Base-by-base conservation (phyloP, 92 coral and sea anemone species). In the Muricea muricata region DNA sequence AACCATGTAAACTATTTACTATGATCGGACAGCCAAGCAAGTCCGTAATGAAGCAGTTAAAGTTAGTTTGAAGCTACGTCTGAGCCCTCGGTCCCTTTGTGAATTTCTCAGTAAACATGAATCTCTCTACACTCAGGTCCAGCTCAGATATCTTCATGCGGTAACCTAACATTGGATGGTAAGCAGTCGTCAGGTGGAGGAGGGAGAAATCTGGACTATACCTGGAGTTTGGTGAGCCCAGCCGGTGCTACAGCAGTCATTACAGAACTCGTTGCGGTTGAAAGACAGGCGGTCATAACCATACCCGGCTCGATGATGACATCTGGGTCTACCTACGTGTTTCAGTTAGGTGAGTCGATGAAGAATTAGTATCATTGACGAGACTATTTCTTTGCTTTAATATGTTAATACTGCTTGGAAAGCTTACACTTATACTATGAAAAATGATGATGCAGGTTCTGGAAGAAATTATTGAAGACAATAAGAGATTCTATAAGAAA, bases 151-250 rank as follows among this genome's bases (percentile, higher is more conserved):
- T 88, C 91, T 0, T 75, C 84, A 1, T 88, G 91, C 40, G 91
- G 88, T 23, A 47, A 86, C 68, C 65, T 86, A 11, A 55, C 86
- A 39, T 72, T 87, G 26, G 68, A 77, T 57, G 90, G 80, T 15
- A 61, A 81, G n/a, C 85, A 70, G 82, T 87, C 90, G 6, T 18
- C 41, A 29, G 90, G 90, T 11, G 86, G 90, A 18, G 90, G 90
- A 37, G 90, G 90, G 29, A 45, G 90, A 57, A 40, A 61, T 69
- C 30, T 87, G 63, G 66, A 58, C 13, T 80, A 87, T 72, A 37
- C 77, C 29, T 87, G 90, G 86, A n/a, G 81, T 54, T 47, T 80
- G 57, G 57, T 13, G 13, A 76, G 86, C 1, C 14, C 17, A 21
- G 26, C 20, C 45, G 68, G 25, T 40, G 20, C 80, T 25, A 14